Evolutionary conservation across 2,113 vertebrate genomes (phyloP), one percentile per base, ranked within the genome.

Genomic region (Pachypanchax playfairii): DNA sequence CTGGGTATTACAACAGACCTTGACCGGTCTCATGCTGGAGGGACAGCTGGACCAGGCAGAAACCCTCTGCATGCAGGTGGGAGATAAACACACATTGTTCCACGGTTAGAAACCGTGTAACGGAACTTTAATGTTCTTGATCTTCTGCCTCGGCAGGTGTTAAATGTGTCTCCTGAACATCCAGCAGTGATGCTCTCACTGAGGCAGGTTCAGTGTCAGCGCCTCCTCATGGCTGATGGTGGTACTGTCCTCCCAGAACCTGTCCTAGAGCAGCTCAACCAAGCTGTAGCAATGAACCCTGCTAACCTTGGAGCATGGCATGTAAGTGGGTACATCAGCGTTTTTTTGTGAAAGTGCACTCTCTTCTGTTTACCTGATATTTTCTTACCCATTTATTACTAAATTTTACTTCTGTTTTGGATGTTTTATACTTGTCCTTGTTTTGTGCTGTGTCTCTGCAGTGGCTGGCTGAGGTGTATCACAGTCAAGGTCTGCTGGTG

Each of bases 391-490:
- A n/a, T n/a, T n/a, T n/a, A n/a, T n/a, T n/a, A n/a, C n/a, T n/a
- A 33, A 9, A 10, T 7, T 41, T 17, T n/a, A 7, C 2, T 2
- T 54, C 21, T n/a, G 24, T 42, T 66, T 60, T 11, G 42, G 56
- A 50, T 58, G 29, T 41, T 70, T 17, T 20, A 17, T 33, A 4
- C 14, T 44, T 6, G 25, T 42, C 12, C 8, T 22, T 18, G n/a
- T 43, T 26, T 5, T 47, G 31, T 21, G 31, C 21, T 35, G 26
- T 3, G 41, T 1, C 25, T 36, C 17, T 20, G 22, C 12, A 98
- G 97, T 98, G 96, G 97, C 84, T 98, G 74, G 96, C 96, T 2
- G 89, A 94, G 43, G 89, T 97, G 0, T 97, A 98, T 87, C 89
- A 91, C 22, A 93, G 90, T 17, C 96, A 98, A 75, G 91, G 94